These are phyloP conservation scores for Ptyas mucosa DNA, from an alignment of 2,113 vertebrate genomes.

Conservation along the genomic window DNA sequence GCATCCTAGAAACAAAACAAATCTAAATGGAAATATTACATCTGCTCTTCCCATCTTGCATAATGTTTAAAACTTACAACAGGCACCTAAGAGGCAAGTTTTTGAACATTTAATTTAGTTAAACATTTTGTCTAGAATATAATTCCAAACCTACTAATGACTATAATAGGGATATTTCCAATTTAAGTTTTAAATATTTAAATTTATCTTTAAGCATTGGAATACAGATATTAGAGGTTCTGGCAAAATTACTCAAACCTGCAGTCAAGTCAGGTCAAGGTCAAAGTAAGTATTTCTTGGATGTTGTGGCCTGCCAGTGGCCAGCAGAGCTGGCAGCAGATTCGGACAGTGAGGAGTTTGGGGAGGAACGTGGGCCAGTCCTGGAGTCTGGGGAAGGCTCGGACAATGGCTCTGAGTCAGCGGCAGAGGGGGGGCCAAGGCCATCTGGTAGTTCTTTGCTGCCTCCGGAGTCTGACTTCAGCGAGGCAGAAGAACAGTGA, in stretches of 20 bases:
- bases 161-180: background rate
- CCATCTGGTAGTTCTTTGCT: too few relatives aligned
- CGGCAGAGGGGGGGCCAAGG: too few relatives aligned
- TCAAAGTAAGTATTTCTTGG: background rate
- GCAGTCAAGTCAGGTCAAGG: background rate
- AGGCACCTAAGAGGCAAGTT: background rate
- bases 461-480: too few relatives aligned
- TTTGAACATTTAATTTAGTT: background rate
- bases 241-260: background rate
- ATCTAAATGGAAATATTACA: background rate
- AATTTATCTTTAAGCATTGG: background rate
- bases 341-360: too few relatives aligned
- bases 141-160: background rate
- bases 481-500: too few relatives aligned
- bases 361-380: too few relatives aligned
- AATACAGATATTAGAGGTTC: background rate
- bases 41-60: accelerated
- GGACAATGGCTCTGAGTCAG: too few relatives aligned
- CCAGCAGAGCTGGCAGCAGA: too few relatives aligned
- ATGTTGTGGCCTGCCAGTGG: too few relatives aligned
- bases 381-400: too few relatives aligned
- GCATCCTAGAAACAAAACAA: constrained; percentile 29
- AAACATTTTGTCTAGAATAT: background rate
- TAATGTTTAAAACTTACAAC: background rate
- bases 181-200: background rate